Evolutionary conservation across 2,797 vertebrate species (phyloP).

Genomic region (Avahi laniger): DNA sequence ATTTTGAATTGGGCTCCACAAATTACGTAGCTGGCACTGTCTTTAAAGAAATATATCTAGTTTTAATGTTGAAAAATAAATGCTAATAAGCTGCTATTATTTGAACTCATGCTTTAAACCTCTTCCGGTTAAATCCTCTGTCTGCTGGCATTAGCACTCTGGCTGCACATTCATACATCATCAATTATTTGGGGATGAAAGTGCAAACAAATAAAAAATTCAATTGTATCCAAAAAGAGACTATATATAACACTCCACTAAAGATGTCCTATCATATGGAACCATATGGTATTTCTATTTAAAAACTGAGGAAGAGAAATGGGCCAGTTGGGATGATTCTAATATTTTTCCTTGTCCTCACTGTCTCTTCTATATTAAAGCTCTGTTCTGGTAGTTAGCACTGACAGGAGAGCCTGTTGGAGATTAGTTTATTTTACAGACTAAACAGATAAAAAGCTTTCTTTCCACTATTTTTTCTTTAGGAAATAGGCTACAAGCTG

Average conservation of each 20-base stretch:
- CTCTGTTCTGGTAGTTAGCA: slow-evolving; percentile 31
- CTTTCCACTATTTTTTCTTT: background rate
- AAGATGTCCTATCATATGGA: slow-evolving; percentile 50
- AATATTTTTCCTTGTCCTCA: slow-evolving; percentile 31
- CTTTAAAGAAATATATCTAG: slow-evolving; percentile 2
- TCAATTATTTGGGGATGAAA: slow-evolving; percentile 52
- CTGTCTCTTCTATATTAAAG: background rate
- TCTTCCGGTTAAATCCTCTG: slow-evolving; percentile 18
- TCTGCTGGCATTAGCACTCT: slow-evolving; percentile 43
- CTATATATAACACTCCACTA: slow-evolving; percentile 5
- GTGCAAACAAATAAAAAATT: slow-evolving; percentile 53
- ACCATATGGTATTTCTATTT: slow-evolving; percentile 55
- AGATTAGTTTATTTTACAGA: slow-evolving; percentile 54
- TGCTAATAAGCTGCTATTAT: slow-evolving; percentile 5
- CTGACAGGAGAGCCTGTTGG: slow-evolving; percentile 21
- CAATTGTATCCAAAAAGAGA: slow-evolving; percentile 26
- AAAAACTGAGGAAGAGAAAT: slow-evolving; percentile 28
- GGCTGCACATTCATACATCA: background rate
- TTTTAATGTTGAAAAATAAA: slow-evolving; percentile 28
- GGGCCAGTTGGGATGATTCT: slow-evolving; percentile 8
- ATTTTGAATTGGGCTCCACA: background rate
- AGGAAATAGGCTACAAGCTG: background rate
- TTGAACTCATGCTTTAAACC: slow-evolving; percentile 28
- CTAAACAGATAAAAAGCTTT: slow-evolving; percentile 35
- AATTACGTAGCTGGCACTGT: background rate